Percentiles rank a stretch among this genome's conserved stretches.
Conservation (phyloP, 1,140 invertebrate genomes). For the Stegodyphus dumicola region DNA sequence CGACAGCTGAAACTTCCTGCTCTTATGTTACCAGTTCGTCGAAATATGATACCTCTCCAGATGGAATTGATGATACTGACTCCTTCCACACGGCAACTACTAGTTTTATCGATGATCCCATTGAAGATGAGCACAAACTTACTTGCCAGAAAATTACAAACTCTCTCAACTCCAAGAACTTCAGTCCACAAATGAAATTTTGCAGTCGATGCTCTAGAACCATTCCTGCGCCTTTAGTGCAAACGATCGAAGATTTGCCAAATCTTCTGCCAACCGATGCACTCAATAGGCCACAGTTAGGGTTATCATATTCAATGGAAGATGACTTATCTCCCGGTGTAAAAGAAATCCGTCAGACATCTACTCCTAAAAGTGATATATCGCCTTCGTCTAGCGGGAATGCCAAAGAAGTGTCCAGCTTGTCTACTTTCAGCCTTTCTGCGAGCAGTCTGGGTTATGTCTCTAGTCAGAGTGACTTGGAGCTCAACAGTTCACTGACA, state of each 20-base stretch:
- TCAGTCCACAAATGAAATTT: background rate
- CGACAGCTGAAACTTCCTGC: too few relatives aligned
- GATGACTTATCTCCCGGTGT: slow-evolving; percentile 31
- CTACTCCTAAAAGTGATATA: slow-evolving; percentile 27
- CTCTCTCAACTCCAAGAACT: background rate
- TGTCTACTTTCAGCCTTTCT: slow-evolving; percentile 47
- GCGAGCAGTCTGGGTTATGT: slow-evolving; percentile 39
- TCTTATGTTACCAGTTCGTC: background rate
- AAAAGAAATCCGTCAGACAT: slow-evolving; percentile 37
- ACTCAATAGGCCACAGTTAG: slow-evolving; percentile 29
- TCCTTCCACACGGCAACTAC: background rate
- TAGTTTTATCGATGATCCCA: background rate
- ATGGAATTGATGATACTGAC: background rate
- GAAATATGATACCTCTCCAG: background rate
- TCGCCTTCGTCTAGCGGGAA: background rate
- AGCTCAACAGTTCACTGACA: slow-evolving; percentile 14
- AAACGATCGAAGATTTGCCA: slow-evolving; percentile 31
- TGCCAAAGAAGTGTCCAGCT: slow-evolving; percentile 12
- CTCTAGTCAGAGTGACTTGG: slow-evolving; percentile 53
- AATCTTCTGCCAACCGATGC: slow-evolving; percentile 46
- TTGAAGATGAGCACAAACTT: background rate
- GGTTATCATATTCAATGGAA: slow-evolving; percentile 35
- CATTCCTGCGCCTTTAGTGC: background rate
- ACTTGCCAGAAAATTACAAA: background rate
- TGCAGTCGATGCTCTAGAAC: slow-evolving; percentile 23